These are phyloP conservation scores for Anhinga rufa DNA, from an alignment of 2,113 vertebrate species.

Conservation along the genomic window DNA sequence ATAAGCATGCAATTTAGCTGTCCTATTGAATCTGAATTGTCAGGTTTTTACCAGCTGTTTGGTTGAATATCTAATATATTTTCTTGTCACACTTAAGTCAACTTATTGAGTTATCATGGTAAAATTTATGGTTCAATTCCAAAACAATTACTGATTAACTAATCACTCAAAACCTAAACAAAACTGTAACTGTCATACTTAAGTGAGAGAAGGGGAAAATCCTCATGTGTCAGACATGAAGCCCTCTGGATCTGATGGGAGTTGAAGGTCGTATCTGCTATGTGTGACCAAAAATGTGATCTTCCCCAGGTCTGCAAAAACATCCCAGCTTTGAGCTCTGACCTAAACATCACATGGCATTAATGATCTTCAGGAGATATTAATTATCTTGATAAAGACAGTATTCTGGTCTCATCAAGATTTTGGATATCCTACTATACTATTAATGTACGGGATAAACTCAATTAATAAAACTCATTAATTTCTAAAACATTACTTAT, in stretches of 20 bases:
- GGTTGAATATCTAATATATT: background rate
- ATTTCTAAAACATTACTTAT: constrained; percentile 4
- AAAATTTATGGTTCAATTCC: background rate
- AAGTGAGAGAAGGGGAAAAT: background rate
- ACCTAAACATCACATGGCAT: background rate
- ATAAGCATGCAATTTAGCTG: background rate
- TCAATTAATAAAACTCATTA: constrained; percentile 1
- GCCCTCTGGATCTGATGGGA: background rate
- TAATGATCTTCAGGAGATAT: background rate
- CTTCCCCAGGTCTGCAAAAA: background rate
- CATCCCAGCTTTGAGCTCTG: background rate
- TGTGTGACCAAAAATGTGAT: background rate
- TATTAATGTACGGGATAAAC: background rate
- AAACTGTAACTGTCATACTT: background rate
- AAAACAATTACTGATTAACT: background rate
- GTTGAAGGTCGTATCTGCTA: background rate
- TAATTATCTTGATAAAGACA: background rate
- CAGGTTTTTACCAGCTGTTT: background rate
- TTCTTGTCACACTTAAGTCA: background rate
- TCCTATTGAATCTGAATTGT: background rate
- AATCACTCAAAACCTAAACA: background rate
- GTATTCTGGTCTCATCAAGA: background rate
- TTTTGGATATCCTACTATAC: background rate
- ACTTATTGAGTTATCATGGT: background rate
- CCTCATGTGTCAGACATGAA: background rate